Evolutionary conservation across 2,113 vertebrate species (phyloP).

Genomic region (Sinocyclocheilus rhinocerous): DNA sequence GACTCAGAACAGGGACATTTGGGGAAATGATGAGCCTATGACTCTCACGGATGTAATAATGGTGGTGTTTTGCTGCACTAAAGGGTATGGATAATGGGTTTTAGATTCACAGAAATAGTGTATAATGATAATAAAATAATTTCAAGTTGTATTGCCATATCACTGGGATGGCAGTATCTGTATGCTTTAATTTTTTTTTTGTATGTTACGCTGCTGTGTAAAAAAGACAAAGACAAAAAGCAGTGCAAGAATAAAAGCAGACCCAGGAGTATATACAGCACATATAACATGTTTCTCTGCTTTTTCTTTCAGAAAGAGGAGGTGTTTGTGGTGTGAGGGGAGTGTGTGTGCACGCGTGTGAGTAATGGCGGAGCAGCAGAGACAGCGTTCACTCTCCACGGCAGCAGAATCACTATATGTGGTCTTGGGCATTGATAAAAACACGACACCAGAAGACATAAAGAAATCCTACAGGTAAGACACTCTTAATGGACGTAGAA

Average conservation of each 20-base stretch:
- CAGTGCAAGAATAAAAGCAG: background rate
- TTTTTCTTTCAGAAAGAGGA: conserved; percentile 42
- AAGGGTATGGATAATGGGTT: background rate
- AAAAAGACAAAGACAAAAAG: background rate
- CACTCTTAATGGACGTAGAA: background rate
- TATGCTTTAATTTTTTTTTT: background rate
- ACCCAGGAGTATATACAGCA: background rate
- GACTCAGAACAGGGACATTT: background rate
- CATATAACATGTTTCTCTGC: background rate
- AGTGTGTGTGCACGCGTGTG: conserved; percentile 28
- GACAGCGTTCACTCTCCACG: conserved; percentile 94
- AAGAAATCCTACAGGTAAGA: conserved; percentile 94
- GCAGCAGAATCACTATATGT: conserved; percentile 92
- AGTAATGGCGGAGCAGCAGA: conserved; percentile 90
- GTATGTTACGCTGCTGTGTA: background rate
- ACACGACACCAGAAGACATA: conserved; percentile 92
- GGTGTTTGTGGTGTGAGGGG: conserved; percentile 53
- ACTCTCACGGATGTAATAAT: background rate
- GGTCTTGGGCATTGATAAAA: conserved; percentile 92
- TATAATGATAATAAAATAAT: background rate
- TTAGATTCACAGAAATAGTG: background rate
- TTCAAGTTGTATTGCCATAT: background rate
- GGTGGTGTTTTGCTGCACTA: background rate
- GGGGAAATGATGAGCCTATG: background rate
- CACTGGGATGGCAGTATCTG: no score